Conservation (phyloP, 2,888 invertebrate species). For the Tiphia femorata region DNA sequence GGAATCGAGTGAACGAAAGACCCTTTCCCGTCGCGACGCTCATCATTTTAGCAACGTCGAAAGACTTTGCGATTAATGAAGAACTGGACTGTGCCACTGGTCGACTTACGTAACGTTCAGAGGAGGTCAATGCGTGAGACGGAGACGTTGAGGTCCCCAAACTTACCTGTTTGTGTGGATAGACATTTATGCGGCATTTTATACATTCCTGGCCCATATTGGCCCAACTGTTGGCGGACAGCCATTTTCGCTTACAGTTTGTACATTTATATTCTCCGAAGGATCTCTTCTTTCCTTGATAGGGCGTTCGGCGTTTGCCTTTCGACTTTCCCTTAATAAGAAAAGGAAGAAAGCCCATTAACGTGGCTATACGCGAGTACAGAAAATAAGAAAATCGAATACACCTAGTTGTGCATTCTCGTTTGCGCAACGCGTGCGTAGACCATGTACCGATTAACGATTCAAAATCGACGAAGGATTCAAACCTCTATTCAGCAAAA, state of each 20-base stretch:
- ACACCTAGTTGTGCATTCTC: too few relatives aligned
- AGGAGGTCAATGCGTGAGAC: conserved; percentile 50
- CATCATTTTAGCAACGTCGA: too few relatives aligned
- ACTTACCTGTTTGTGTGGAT: conserved; percentile 88
- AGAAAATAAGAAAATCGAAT: too few relatives aligned
- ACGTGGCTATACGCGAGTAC: background rate
- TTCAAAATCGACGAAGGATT: too few relatives aligned
- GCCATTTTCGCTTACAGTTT: conserved; percentile 93
- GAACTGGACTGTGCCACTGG: too few relatives aligned
- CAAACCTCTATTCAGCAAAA: too few relatives aligned
- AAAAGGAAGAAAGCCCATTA: background rate
- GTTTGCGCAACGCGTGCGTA: too few relatives aligned
- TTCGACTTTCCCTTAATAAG: conserved; percentile 80
- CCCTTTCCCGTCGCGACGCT: too few relatives aligned
- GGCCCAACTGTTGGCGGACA: conserved; percentile 93
- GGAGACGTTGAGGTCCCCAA: conserved; percentile 38
- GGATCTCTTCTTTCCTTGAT: conserved; percentile 90
- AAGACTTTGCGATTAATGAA: too few relatives aligned
- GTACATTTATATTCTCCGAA: conserved; percentile 93
- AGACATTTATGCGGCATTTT: conserved; percentile 90
- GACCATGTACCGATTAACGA: too few relatives aligned
- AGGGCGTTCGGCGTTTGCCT: conserved; percentile 88
- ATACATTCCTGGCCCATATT: conserved; percentile 93
- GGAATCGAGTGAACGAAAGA: too few relatives aligned
- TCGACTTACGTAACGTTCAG: conserved; percentile 49